Evolutionary conservation across 2,888 invertebrate genomes (phyloP).

Genomic region (Eupithecia tripunctaria): DNA sequence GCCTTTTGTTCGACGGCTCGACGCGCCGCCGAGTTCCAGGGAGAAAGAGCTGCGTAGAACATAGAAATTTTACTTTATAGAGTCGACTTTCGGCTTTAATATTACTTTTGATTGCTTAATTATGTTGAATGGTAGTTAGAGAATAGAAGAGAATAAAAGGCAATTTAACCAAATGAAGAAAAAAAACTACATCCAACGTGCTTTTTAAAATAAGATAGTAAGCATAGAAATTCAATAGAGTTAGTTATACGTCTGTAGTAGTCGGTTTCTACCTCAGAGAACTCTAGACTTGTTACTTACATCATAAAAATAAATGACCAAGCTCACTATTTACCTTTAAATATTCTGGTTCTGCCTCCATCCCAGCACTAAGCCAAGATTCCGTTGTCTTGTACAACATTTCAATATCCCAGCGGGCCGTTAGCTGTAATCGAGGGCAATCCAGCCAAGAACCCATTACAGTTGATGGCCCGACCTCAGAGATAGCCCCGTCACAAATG

Average conservation of each 20-base stretch:
- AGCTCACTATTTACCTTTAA: neutral
- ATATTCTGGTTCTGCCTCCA: slow-evolving; percentile 21
- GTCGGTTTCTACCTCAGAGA: neutral
- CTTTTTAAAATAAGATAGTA: neutral
- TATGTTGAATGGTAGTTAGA: neutral
- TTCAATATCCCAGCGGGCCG: slow-evolving; percentile 70
- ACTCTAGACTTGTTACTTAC: neutral
- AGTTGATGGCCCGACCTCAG: slow-evolving; percentile 65
- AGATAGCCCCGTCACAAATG: slow-evolving; percentile 62
- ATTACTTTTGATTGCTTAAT: neutral
- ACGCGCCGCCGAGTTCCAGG: slow-evolving; percentile 18
- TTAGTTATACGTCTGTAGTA: neutral
- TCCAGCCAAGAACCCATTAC: slow-evolving; percentile 75
- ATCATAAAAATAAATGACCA: neutral
- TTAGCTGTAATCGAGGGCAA: slow-evolving; percentile 75
- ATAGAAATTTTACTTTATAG: slow-evolving; percentile 19
- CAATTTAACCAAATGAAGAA: neutral
- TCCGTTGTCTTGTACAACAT: slow-evolving; percentile 48
- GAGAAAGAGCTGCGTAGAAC: slow-evolving; percentile 26
- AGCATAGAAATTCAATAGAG: neutral
- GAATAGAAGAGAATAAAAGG: neutral
- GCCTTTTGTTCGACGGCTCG: slow-evolving; percentile 40
- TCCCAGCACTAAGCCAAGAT: slow-evolving; percentile 14
- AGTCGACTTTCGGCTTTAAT: neutral
- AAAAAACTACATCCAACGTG: neutral